phyloP scores from a whole-genome alignment of 2,888 invertebrate genomes.

The Ganaspis brasiliensis region DNA sequence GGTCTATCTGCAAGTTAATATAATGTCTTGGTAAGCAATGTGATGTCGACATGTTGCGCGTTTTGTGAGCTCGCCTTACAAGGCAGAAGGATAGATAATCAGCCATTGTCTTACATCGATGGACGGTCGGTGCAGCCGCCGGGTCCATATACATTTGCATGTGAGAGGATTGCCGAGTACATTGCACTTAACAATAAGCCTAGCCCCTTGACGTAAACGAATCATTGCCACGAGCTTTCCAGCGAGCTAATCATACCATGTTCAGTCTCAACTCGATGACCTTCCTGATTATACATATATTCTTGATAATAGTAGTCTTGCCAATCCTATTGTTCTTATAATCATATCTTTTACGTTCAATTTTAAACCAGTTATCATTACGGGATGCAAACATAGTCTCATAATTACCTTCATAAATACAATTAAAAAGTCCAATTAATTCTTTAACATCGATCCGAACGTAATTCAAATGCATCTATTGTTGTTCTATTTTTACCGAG shows the following conservation, averaged over 20 bases:
- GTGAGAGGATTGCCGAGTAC: slow-evolving; percentile 55
- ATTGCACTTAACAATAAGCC: slow-evolving; percentile 34
- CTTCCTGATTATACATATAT: not conserved
- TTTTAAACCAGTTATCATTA: no score
- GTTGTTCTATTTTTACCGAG: no score
- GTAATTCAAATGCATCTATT: no score
- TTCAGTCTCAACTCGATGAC: not conserved
- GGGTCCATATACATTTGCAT: slow-evolving; percentile 64
- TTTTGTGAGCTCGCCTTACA: slow-evolving; percentile 66
- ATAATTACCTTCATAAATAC: no score
- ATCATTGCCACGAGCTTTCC: slow-evolving; percentile 11
- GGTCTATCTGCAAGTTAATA: slow-evolving; percentile 20
- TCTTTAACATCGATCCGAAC: no score
- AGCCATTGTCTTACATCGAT: slow-evolving; percentile 75
- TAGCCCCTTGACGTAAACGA: slow-evolving; percentile 11
- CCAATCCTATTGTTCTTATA: not conserved
- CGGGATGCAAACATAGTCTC: no score
- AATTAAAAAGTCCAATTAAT: no score
- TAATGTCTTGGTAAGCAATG: slow-evolving; percentile 66
- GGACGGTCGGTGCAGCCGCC: slow-evolving; percentile 62
- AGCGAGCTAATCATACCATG: slow-evolving; percentile 7
- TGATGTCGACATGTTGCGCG: slow-evolving; percentile 66
- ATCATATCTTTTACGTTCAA: no score
- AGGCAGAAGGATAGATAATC: slow-evolving; percentile 74
- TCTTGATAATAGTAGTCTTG: not conserved